phyloP scores from a whole-genome alignment of 2,113 vertebrate genomes.

The Etia nguti region DNA sequence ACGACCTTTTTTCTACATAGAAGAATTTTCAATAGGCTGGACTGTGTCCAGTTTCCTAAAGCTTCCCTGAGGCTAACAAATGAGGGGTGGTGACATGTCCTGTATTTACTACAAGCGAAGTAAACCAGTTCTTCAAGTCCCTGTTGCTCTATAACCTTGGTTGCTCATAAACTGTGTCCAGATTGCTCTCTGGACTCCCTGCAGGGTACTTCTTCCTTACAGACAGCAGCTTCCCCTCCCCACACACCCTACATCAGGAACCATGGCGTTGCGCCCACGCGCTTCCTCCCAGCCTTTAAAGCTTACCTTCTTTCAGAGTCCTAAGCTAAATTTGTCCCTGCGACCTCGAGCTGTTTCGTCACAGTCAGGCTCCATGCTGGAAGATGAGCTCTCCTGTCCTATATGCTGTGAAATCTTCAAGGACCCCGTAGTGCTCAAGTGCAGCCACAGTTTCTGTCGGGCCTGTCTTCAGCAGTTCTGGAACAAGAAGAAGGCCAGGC shows the following conservation, averaged over 20 bases:
- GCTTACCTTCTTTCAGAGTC: conserved; percentile 46
- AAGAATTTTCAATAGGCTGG: background rate
- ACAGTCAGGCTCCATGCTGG: conserved; percentile 55
- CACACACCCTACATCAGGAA: background rate
- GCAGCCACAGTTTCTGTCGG: conserved; percentile 79
- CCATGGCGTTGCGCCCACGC: conserved; percentile 67
- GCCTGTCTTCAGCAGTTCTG: conserved; percentile 74
- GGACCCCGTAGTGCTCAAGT: conserved; percentile 77
- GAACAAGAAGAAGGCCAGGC: conserved; percentile 66
- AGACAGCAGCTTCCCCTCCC: background rate
- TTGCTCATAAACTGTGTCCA: conserved; percentile 2
- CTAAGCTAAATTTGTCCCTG: conserved; percentile 17
- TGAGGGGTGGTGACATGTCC: conserved; percentile 3
- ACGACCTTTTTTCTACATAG: background rate
- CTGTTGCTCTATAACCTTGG: conserved; percentile 40
- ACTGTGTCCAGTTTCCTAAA: background rate
- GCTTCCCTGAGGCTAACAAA: background rate
- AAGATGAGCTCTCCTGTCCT: conserved; percentile 75
- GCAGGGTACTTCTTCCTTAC: background rate
- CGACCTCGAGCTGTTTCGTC: conserved; percentile 65
- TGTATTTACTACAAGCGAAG: conserved; percentile 46
- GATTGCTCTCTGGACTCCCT: background rate
- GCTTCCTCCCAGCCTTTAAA: conserved; percentile 72
- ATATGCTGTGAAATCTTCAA: conserved; percentile 77
- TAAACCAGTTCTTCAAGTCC: conserved; percentile 59